Evolutionary conservation across 2,797 vertebrate genomes (phyloP).

Genomic region (Chloroceryle amazona): DNA sequence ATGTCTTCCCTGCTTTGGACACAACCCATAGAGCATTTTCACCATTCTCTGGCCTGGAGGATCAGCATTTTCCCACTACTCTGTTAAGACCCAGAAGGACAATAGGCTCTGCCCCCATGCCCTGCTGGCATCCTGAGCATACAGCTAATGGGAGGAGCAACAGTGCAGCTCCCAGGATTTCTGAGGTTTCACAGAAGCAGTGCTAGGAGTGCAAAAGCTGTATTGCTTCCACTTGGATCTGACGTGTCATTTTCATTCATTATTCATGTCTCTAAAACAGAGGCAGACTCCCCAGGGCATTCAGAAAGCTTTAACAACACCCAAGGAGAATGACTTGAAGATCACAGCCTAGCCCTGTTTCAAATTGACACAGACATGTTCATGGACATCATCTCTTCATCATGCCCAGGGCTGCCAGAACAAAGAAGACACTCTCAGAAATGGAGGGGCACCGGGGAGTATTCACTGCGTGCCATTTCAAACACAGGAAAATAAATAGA

Average conservation of each 20-base stretch:
- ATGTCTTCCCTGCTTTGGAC: neutral
- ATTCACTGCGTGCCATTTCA: conserved; percentile 6
- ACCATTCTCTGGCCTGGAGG: neutral
- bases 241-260: conserved; percentile 32
- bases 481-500: conserved; percentile 17
- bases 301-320: neutral
- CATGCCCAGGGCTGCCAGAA: neutral
- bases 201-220: neutral
- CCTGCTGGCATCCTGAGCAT: neutral
- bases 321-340: neutral
- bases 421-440: neutral
- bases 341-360: conserved; percentile 4
- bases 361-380: conserved; percentile 10
- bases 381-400: neutral
- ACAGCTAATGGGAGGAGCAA: neutral
- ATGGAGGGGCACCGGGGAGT: neutral
- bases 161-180: neutral
- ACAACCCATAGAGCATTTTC: neutral
- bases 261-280: conserved; percentile 6
- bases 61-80: neutral
- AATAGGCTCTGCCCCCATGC: neutral
- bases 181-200: neutral
- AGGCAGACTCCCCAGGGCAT: neutral
- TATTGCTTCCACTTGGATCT: neutral
- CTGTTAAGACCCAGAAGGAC: neutral